phyloP scores from a whole-genome alignment of 2,113 vertebrate species.

The Sander lucioperca region DNA sequence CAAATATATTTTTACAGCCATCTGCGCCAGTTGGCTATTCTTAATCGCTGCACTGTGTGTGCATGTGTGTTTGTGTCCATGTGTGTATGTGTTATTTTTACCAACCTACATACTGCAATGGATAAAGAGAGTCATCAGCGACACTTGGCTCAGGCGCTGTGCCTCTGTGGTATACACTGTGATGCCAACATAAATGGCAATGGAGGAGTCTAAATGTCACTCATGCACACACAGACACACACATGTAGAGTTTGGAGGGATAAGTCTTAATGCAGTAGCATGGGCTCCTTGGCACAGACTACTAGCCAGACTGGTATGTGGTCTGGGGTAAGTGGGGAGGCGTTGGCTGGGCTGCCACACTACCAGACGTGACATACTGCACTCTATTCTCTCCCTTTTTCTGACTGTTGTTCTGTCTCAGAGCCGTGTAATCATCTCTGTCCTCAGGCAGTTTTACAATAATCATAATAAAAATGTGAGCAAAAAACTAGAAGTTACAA shows the following conservation, averaged over 20 bases:
- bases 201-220: constrained; percentile 79
- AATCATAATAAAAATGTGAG: constrained; percentile 28
- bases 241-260: constrained; percentile 71
- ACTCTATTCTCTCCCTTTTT: constrained; percentile 55
- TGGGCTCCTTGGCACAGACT: constrained; percentile 71
- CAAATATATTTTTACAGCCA: constrained; percentile 85
- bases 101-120: constrained; percentile 68
- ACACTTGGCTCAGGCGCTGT: constrained; percentile 69
- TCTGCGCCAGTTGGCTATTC: constrained; percentile 84
- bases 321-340: constrained; percentile 77
- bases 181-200: constrained; percentile 81
- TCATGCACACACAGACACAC: constrained; percentile 74
- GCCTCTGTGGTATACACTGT: constrained; percentile 69
- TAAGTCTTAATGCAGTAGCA: constrained; percentile 72
- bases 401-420: constrained; percentile 68
- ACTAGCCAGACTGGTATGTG: constrained; percentile 79
- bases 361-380: constrained; percentile 78
- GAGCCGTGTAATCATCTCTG: constrained; percentile 53
- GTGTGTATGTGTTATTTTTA: constrained; percentile 62
- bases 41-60: constrained; percentile 73
- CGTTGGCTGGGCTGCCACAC: constrained; percentile 71
- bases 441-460: constrained; percentile 45
- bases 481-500: neutral
- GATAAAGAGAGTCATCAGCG: constrained; percentile 79
- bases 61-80: constrained; percentile 47